Percentiles rank a stretch among this genome's conserved stretches.
Evolutionary conservation across 1,140 invertebrate species (phyloP).

Genomic region (Pogonomyrmex californicus): DNA sequence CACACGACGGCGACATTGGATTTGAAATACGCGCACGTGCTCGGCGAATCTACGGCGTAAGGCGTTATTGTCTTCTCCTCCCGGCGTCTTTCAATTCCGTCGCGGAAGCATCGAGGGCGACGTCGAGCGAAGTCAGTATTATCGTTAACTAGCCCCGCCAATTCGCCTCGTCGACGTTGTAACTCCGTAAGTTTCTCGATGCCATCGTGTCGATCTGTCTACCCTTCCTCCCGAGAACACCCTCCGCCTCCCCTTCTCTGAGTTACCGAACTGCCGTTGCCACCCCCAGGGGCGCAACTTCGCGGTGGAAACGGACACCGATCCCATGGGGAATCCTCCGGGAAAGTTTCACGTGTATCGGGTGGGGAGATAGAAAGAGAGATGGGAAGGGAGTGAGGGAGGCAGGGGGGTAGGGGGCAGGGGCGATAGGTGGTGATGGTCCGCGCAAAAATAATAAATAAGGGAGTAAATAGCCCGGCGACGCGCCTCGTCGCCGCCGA

Average conservation of each 20-base stretch:
- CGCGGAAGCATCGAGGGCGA: not conserved
- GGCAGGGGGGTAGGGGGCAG: conserved; percentile 6
- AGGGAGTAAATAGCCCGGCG: conserved; percentile 52
- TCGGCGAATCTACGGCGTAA: too few species aligned
- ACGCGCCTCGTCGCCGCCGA: conserved; percentile 2
- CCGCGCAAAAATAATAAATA: conserved; percentile 68
- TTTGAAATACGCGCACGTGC: not conserved
- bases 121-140: conserved; percentile 15
- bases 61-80: not conserved
- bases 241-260: not conserved
- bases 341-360: conserved; percentile 73
- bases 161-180: conserved; percentile 37
- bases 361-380: not conserved
- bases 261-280: conserved; percentile 68
- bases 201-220: conserved; percentile 46
- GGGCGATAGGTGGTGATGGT: not conserved
- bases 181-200: conserved; percentile 51
- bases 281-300: conserved; percentile 62
- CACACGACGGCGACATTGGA: not conserved
- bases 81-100: conserved; percentile 2
- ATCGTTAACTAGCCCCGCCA: conserved; percentile 61
- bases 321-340: conserved; percentile 65
- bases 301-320: conserved; percentile 71
- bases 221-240: not conserved
- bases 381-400: too few species aligned